Evolutionary conservation across 2,113 vertebrate genomes (phyloP).

Genomic region (Pelobates fuscus): DNA sequence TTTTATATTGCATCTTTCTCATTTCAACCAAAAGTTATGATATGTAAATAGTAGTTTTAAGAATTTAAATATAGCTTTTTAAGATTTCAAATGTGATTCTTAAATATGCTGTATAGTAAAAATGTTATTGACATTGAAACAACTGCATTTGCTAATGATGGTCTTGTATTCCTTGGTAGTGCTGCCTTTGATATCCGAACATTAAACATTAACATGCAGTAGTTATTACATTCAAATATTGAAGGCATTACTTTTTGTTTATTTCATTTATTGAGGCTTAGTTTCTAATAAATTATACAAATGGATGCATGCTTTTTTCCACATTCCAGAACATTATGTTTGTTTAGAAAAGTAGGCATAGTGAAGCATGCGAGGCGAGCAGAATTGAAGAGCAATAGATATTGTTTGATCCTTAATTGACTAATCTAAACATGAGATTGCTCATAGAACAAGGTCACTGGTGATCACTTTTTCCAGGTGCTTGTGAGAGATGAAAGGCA

Average conservation of each 20-base stretch:
- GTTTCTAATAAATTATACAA: constrained; percentile 31
- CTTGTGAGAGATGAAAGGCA: constrained; percentile 43
- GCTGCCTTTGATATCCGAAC: too few relatives aligned
- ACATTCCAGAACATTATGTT: constrained; percentile 32
- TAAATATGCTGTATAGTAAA: too few relatives aligned
- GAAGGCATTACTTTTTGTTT: constrained; percentile 1
- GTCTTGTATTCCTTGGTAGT: too few relatives aligned
- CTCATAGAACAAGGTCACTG: constrained; percentile 41
- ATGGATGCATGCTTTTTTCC: background rate
- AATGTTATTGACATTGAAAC: too few relatives aligned
- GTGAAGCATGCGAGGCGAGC: constrained; percentile 35
- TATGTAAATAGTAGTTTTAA: too few relatives aligned
- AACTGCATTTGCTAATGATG: too few relatives aligned
- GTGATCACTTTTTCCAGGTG: constrained; percentile 23
- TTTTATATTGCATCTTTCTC: too few relatives aligned
- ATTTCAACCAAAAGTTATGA: too few relatives aligned
- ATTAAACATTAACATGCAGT: constrained; percentile 13
- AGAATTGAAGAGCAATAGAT: constrained; percentile 44
- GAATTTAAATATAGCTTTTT: too few relatives aligned
- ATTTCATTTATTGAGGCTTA: constrained; percentile 1
- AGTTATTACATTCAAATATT: background rate
- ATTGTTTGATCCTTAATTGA: constrained; percentile 46
- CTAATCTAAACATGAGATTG: constrained; percentile 47
- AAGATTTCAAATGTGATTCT: too few relatives aligned
- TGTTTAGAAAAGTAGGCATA: constrained; percentile 14